A percentile compares a stretch with the other conserved stretches of the same genome.
Evolutionary conservation across 35 echinoderm and acorn worm genomes (phyloP).

Genomic region (Eucidaris tribuloides): DNA sequence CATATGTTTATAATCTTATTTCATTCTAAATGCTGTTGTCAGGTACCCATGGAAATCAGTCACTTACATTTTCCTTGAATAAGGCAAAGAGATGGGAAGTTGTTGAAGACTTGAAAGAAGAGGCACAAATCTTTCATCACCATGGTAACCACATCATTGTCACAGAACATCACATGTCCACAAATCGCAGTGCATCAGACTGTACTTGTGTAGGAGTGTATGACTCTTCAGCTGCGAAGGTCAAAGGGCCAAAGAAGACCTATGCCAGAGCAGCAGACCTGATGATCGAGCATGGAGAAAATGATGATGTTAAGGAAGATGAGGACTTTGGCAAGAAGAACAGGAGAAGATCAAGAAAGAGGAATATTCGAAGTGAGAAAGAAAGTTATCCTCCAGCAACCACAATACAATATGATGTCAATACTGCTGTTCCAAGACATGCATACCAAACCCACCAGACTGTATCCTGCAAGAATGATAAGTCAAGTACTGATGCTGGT

Average conservation of each 20-base stretch:
- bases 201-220: background rate
- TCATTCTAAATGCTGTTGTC: background rate
- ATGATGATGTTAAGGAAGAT: background rate
- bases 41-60: background rate
- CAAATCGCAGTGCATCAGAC: background rate
- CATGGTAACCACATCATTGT: slow-evolving; percentile 7
- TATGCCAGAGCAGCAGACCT: slow-evolving; percentile 5
- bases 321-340: slow-evolving; percentile 14
- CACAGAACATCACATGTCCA: slow-evolving; percentile 18
- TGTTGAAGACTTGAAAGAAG: background rate
- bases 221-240: background rate
- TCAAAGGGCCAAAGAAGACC: background rate
- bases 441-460: background rate
- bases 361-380: background rate
- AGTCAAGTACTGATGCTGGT: no score
- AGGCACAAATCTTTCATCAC: background rate
- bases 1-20: no score
- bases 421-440: background rate
- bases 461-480: no score
- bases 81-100: slow-evolving; percentile 23
- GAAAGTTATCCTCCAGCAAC: background rate
- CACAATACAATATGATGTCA: slow-evolving; percentile 13
- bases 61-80: background rate
- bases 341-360: background rate
- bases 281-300: background rate